A percentile compares a stretch with the other conserved stretches of the same genome.
Conservation (phyloP, 2,797 vertebrate genomes). For the Oreonectes daqikongensis region DNA sequence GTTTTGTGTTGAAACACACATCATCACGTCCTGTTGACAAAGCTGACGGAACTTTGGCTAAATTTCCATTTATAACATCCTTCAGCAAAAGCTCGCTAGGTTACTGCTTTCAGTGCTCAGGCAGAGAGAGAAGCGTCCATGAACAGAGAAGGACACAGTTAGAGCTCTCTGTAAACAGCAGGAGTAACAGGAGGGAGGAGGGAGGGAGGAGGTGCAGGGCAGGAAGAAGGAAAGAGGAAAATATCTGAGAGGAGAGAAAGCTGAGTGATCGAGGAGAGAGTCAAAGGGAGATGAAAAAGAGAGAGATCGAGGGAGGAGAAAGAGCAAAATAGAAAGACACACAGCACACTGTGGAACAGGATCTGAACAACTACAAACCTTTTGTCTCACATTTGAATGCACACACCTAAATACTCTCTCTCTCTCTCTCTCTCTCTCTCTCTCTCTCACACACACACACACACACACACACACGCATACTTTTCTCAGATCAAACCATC, state of each 20-base stretch:
- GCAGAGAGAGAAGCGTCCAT: conserved; percentile 78
- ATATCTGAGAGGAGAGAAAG: conserved; percentile 70
- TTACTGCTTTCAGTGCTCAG: conserved; percentile 99
- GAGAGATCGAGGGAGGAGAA: neutral
- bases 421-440: no score
- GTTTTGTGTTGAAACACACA: conserved; percentile 83
- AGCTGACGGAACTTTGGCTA: conserved; percentile 94
- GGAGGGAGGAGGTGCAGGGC: conserved; percentile 67
- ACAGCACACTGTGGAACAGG: neutral
- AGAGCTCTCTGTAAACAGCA: conserved; percentile 29
- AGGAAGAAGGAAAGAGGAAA: conserved; percentile 67
- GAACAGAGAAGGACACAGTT: conserved; percentile 60
- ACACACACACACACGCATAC: no score
- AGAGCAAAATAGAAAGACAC: neutral
- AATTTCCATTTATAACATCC: conserved; percentile 99
- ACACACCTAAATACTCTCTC: no score
- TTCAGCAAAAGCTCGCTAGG: conserved; percentile 99
- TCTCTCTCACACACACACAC: no score
- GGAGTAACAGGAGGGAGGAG: conserved; percentile 58
- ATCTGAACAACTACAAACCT: no score
- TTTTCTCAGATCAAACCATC: no score
- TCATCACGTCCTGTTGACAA: conserved; percentile 93
- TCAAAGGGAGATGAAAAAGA: neutral
- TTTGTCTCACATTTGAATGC: neutral
- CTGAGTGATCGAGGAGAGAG: conserved; percentile 53